A percentile compares a stretch with the other conserved stretches of the same genome.
Conservation (phyloP, 1,140 invertebrate species). For the Akabosia matsudoensis region DNA sequence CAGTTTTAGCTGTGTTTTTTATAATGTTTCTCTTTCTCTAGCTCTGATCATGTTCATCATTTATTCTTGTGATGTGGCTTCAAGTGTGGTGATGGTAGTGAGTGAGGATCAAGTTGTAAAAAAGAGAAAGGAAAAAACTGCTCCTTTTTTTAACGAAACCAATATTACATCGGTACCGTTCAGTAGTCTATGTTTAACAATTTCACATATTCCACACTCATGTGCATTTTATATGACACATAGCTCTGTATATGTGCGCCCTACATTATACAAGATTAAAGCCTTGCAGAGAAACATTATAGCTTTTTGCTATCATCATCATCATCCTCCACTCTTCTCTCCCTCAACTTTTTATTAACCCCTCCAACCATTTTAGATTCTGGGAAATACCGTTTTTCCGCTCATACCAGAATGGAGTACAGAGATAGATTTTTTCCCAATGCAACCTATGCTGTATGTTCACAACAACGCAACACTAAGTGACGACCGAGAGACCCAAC, state of each 20-base stretch:
- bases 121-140: not conserved
- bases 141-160: not conserved
- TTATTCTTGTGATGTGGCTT: not conserved
- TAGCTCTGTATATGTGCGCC: not conserved
- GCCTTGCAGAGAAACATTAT: not conserved
- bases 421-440: too few relatives aligned
- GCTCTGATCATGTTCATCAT: not conserved
- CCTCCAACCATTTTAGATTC: slow-evolving; percentile 47
- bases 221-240: not conserved
- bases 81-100: not conserved
- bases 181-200: not conserved
- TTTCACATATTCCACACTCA: not conserved
- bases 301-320: too few relatives aligned
- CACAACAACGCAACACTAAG: not conserved
- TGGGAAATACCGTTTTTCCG: slow-evolving; percentile 43
- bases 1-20: not conserved
- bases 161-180: not conserved
- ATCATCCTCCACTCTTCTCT: not conserved
- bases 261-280: not conserved
- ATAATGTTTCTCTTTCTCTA: not conserved
- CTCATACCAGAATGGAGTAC: slow-evolving; percentile 7
- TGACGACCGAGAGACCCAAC: not conserved
- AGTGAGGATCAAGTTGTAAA: not conserved
- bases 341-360: slow-evolving; percentile 48
- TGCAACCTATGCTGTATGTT: too few relatives aligned